Conservation (phyloP, 1,140 invertebrate species). For the Ladona fulva region DNA sequence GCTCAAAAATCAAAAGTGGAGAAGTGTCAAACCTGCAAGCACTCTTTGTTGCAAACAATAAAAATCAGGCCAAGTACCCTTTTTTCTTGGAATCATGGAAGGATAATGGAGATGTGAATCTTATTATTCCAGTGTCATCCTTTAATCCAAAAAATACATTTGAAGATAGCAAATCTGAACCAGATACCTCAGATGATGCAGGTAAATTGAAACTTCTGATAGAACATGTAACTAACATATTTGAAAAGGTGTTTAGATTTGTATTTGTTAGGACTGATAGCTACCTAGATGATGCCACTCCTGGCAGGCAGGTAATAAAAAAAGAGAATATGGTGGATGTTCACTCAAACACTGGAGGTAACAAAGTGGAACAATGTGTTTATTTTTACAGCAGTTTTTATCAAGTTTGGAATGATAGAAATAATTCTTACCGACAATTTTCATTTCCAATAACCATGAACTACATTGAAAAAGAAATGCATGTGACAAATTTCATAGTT, state of each 20-base stretch:
- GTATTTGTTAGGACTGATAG: too few species aligned
- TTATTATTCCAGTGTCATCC: conserved; percentile 20
- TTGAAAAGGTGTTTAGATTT: conserved; percentile 31
- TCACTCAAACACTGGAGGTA: neutral
- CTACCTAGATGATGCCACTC: too few species aligned
- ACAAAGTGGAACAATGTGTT: neutral
- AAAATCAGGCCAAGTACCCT: neutral
- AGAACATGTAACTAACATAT: conserved; percentile 28
- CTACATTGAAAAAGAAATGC: neutral
- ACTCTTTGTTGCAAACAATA: neutral
- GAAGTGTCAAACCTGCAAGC: neutral
- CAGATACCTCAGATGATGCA: conserved; percentile 20
- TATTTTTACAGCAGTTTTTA: neutral
- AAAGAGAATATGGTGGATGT: conserved; percentile 11
- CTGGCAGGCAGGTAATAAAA: conserved; percentile 23
- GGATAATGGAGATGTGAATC: neutral
- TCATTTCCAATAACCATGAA: neutral
- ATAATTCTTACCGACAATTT: neutral
- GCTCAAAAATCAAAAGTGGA: neutral
- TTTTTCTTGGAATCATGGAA: neutral
- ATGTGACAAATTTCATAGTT: conserved; percentile 10
- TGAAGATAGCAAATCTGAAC: conserved; percentile 20
- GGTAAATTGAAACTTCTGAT: conserved; percentile 28
- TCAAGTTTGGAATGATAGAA: neutral
- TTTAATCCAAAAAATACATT: conserved; percentile 28